A percentile compares a stretch with the other conserved stretches of the same genome.
Conservation (phyloP, 2,888 invertebrate species). For the Clivina fossor region DNA sequence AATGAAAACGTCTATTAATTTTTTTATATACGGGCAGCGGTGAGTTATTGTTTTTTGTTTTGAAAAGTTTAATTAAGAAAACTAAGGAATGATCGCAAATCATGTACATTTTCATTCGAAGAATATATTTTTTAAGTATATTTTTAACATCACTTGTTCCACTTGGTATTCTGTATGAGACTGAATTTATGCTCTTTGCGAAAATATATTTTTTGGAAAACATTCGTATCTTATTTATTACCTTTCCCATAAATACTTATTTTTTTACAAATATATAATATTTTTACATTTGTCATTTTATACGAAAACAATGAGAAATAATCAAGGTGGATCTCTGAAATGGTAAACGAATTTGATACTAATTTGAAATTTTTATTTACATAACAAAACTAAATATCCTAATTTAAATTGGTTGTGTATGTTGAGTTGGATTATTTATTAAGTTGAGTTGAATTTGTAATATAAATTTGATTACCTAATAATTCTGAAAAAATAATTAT, state of each 20-base stretch:
- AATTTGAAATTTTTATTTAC: no score
- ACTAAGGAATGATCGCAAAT: constrained; percentile 3
- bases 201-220: not conserved
- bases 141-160: not conserved
- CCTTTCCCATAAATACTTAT: not conserved
- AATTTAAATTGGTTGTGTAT: no score
- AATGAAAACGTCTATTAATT: not conserved
- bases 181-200: constrained; percentile 10
- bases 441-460: no score
- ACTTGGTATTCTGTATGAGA: constrained; percentile 3
- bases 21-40: not conserved
- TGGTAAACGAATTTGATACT: no score
- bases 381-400: no score
- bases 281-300: no score
- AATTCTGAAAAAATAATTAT: no score
- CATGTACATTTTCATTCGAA: not conserved
- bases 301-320: no score
- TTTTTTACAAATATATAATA: constrained; percentile 16
- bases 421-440: no score
- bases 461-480: no score
- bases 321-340: no score
- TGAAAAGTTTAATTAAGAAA: no score
- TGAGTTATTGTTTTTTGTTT: constrained; percentile 11
- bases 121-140: constrained; percentile 9
- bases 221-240: not conserved